phyloP scores from a whole-genome alignment of 1,140 invertebrate species.

The Cotesia chilonis region DNA sequence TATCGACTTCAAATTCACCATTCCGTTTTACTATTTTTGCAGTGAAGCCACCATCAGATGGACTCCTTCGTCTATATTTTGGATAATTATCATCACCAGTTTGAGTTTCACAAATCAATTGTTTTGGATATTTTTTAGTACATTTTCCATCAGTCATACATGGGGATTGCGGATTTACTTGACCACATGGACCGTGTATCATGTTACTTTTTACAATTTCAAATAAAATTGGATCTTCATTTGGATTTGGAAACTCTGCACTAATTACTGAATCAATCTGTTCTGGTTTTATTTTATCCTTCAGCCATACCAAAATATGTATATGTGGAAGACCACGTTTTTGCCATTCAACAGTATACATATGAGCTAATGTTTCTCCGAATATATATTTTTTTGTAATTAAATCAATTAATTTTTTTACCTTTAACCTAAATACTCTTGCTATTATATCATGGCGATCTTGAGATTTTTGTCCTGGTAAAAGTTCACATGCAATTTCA shows the following conservation, averaged over 20 bases:
- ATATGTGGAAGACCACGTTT: constrained; percentile 44
- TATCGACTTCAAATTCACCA: constrained; percentile 52
- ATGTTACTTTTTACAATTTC: constrained; percentile 57
- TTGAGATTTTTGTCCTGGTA: too few relatives aligned
- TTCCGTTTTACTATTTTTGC: constrained; percentile 29
- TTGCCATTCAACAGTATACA: too few relatives aligned
- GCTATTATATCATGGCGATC: too few relatives aligned
- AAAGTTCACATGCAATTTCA: too few relatives aligned
- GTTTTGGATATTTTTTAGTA: constrained; percentile 28
- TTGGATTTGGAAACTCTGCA: constrained; percentile 62
- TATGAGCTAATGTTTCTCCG: too few relatives aligned
- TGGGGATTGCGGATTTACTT: constrained; percentile 44
- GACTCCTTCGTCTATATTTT: too few relatives aligned
- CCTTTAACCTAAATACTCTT: too few relatives aligned
- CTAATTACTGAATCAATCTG: constrained; percentile 58
- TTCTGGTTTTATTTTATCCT: constrained; percentile 50
- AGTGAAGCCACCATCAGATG: constrained; percentile 34
- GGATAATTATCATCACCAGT: too few relatives aligned
- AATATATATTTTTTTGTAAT: too few relatives aligned
- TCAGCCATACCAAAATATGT: constrained; percentile 62
- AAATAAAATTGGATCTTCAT: constrained; percentile 52
- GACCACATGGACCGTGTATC: constrained; percentile 63
- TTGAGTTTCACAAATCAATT: too few relatives aligned
- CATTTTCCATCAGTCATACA: constrained; percentile 58
- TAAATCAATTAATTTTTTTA: too few relatives aligned